These are phyloP conservation scores for Anguilla anguilla DNA, from an alignment of 2,797 vertebrate genomes.

Conservation along the genomic window DNA sequence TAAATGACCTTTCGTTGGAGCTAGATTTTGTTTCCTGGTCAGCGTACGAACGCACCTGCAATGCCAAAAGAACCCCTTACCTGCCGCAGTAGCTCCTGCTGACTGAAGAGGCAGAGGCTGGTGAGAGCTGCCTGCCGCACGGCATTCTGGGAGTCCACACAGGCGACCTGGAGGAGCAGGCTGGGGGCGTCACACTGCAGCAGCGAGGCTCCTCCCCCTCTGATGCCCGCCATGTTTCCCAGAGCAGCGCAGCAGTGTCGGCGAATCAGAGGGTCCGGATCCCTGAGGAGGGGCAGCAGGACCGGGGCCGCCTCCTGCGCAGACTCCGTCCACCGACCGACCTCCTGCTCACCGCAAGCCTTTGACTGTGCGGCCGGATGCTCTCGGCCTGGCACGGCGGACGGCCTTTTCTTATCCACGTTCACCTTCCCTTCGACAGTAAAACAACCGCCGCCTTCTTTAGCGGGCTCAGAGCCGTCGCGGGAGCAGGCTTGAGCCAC, in stretches of 20 bases:
- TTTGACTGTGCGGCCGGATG: slow-evolving; percentile 19
- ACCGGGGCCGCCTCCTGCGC: slow-evolving; percentile 59
- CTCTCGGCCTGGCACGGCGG: slow-evolving; percentile 10
- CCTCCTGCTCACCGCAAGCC: slow-evolving; percentile 27
- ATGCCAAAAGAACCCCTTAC: slow-evolving; percentile 60
- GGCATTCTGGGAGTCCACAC: slow-evolving; percentile 73
- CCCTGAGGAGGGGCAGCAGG: slow-evolving; percentile 71
- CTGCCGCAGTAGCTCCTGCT: slow-evolving; percentile 73
- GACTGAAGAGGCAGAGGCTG: slow-evolving; percentile 75
- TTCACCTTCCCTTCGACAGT: slow-evolving; percentile 35
- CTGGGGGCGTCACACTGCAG: slow-evolving; percentile 66
- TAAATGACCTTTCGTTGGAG: not conserved
- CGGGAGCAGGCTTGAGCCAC: slow-evolving; percentile 40
- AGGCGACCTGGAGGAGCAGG: slow-evolving; percentile 76
- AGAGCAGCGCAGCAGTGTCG: slow-evolving; percentile 79
- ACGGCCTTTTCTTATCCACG: slow-evolving; percentile 32
- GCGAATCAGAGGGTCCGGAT: slow-evolving; percentile 76
- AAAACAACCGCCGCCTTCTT: slow-evolving; percentile 1
- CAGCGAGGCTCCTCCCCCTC: slow-evolving; percentile 61
- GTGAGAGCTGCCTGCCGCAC: slow-evolving; percentile 82
- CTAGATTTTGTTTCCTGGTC: not conserved
- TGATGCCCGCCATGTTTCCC: slow-evolving; percentile 73
- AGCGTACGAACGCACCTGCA: not conserved
- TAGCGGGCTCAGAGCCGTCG: not conserved
- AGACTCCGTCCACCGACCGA: slow-evolving; percentile 60